phyloP scores from a whole-genome alignment of 2,888 invertebrate species.

The Cheilosia pagana region DNA sequence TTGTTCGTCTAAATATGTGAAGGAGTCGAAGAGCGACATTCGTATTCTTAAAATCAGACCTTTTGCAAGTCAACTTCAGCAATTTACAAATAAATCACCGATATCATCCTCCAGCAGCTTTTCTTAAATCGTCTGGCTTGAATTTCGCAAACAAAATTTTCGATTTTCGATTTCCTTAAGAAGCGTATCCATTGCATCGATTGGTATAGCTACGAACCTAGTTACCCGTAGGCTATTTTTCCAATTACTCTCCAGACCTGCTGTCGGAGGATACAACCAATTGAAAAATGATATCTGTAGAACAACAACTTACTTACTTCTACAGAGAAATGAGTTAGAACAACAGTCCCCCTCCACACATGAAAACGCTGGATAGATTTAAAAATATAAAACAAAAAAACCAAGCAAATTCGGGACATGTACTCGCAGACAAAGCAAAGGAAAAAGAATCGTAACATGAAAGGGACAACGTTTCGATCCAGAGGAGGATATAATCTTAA shows the following conservation, averaged over 20 bases:
- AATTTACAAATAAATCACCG: too few species aligned
- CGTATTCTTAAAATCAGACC: too few species aligned
- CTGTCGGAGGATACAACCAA: neutral
- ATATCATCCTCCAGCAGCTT: too few species aligned
- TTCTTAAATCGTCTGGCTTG: too few species aligned
- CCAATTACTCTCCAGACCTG: neutral
- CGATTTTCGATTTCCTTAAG: too few species aligned
- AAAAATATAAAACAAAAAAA: neutral
- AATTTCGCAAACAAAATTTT: too few species aligned
- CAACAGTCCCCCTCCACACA: neutral
- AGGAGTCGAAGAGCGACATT: too few species aligned
- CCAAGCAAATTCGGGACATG: slow-evolving; percentile 28
- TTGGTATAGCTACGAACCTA: neutral
- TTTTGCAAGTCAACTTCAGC: too few species aligned
- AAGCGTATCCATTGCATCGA: neutral
- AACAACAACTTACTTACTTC: neutral
- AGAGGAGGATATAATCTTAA: slow-evolving; percentile 10
- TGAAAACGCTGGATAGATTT: too few species aligned
- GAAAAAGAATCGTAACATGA: neutral
- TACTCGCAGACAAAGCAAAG: neutral
- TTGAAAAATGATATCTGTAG: neutral
- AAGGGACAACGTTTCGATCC: neutral
- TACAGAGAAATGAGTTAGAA: neutral
- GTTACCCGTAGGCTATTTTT: neutral
- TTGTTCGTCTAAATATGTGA: too few species aligned